Base-by-base conservation (phyloP, 2,797 vertebrate genomes). In the Sebastes kiyomatsui region DNA sequence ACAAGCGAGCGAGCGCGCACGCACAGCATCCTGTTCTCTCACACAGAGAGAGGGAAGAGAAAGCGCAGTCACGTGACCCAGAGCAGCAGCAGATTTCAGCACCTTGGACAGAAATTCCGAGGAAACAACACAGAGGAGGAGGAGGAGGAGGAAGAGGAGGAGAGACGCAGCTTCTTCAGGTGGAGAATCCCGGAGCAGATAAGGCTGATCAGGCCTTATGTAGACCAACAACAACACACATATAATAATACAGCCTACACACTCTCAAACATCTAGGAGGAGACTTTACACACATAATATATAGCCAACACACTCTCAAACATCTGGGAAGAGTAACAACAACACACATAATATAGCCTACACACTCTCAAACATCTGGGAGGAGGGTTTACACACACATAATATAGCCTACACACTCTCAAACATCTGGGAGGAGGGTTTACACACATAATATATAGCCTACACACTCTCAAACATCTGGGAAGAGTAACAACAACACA, bases 31-130 rank as follows among this genome's bases (percentile, higher is more conserved):
- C 79, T 72, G 85, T 72, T 79, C 87, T 72, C 75, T 20, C 75
- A 18, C 38, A 42, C 13, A 42, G 38, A 42, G 74, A 59, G 74
- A 59, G 71, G 74, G 64, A 83, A 81, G 79, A 81, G 80, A 83
- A 42, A 89, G 91, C 87, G 90, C 92, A 89, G 86, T 96, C 96
- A 97, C 87, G 95, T 96, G 95, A 95, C 38, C 38, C 38, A 42
- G 38, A 42, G 38, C 38, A 85, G 82, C 86, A 64, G 86, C 90
- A 60, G 75, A 79, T 90, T 94, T 95, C 92, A 91, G 93, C 86
- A 92, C 94, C 92, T 91, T 88, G 93, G 94, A 95, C 95, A 92
- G 93, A 84, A 68, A 88, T 84, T 83, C 86, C 13, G 66, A 72
- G 70, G 49, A 80, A 46, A 66, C 38, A 71, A 27, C 66, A 30